Conservation (phyloP, 2,888 invertebrate species). For the Drosophila mercatorum region DNA sequence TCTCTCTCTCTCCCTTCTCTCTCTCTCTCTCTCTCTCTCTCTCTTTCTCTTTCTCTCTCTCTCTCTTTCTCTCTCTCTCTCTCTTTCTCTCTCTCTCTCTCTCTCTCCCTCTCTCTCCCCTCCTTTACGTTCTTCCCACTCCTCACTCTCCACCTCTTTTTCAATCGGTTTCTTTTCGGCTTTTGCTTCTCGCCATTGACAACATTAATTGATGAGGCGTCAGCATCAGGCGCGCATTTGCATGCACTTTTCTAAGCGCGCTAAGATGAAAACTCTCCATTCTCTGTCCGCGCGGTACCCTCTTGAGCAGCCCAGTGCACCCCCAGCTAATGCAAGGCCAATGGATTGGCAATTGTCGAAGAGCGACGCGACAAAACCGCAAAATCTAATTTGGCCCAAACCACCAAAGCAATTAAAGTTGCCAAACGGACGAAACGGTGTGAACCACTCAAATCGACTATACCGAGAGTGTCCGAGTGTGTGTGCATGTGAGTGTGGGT, state of each 20-base stretch:
- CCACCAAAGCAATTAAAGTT: constrained; percentile 81
- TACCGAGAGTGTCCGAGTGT: neutral
- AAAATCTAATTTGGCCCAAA: constrained; percentile 79
- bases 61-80: too few species aligned
- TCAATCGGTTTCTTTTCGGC: constrained; percentile 8
- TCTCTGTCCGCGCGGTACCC: neutral
- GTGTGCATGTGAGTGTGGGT: constrained; percentile 5
- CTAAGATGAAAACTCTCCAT: constrained; percentile 6
- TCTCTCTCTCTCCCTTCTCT: too few species aligned
- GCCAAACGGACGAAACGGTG: constrained; percentile 55
- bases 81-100: too few species aligned
- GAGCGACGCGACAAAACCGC: constrained; percentile 74
- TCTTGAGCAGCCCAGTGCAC: neutral
- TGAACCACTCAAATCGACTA: constrained; percentile 38
- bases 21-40: too few species aligned
- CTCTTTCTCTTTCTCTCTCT: too few species aligned
- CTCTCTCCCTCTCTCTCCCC: neutral
- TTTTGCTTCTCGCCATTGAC: constrained; percentile 36
- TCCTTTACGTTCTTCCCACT: neutral
- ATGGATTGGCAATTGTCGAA: constrained; percentile 28
- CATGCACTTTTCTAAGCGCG: constrained; percentile 28
- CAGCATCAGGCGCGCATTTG: constrained; percentile 49
- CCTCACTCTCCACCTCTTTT: neutral
- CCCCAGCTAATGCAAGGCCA: neutral
- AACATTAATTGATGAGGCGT: constrained; percentile 66